Base-by-base conservation (phyloP, 2,113 vertebrate genomes). In the Austrofundulus limnaeus region DNA sequence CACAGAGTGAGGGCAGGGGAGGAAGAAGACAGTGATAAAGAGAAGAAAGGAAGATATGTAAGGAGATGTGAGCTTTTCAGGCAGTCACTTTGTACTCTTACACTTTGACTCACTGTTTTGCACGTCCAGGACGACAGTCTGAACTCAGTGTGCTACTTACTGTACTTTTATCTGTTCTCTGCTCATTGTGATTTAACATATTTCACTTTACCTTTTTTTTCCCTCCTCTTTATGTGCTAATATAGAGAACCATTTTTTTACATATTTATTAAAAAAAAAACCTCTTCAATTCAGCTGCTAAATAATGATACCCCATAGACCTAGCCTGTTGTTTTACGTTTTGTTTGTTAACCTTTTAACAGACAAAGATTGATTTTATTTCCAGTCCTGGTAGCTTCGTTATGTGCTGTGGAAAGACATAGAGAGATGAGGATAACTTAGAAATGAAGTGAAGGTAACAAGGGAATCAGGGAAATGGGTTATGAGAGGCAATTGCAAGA, bases 311-410 rank as follows among this genome's bases (percentile, higher is more conserved):
- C 82, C 87, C 81, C 20, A 17, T 34, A 64, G 86, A 59, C 87
- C 61, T 84, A 82, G 82, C 84, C 84, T 80, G 79, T 63, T 86
- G 89, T 80, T 73, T 66, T 66, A 61, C 55, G 74, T 81, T 72
- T 77, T 66, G 41, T 50, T 52, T 38, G 48, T 55, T 74, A 85
- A 86, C 85, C 78, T 90, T 87, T 88, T 69, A 82, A 61, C 64
- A 78, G 70, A 70, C 65, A 71, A 62, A 69, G 73, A 85, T 80
- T 47, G 80, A 81, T 85, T 76, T 72, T 61, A 64, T 61, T 63
- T 51, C 43, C 62, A 24, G n/a, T 47, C 60, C 42, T 52, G 50
- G 41, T 23, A 58, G 61, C 46, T 87, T 85, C 81, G 62, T 68
- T 66, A 38, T 63, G 52, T 57, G 71, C 75, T 52, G 62, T 53